phyloP scores from a whole-genome alignment of 2,797 vertebrate genomes.

The Cryptoprocta ferox region DNA sequence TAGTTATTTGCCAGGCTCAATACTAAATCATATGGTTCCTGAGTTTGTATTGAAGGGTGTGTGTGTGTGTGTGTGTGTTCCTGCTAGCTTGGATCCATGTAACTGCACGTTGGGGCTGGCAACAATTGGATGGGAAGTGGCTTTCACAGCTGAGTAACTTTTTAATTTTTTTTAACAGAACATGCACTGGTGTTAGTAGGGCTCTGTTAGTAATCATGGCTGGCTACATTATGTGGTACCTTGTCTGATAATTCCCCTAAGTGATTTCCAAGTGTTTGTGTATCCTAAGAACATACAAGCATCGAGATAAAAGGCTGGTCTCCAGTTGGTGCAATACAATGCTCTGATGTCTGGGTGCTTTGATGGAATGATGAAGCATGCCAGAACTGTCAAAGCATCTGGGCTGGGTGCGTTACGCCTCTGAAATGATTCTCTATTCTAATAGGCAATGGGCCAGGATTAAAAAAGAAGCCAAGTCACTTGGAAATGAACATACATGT shows the following conservation, averaged over 20 bases:
- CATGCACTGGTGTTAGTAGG: slow-evolving; percentile 23
- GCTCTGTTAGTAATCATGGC: not conserved
- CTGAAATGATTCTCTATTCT: slow-evolving; percentile 26
- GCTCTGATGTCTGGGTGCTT: slow-evolving; percentile 33
- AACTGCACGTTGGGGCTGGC: slow-evolving; percentile 52
- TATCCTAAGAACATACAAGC: slow-evolving; percentile 11
- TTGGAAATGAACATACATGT: slow-evolving; percentile 63
- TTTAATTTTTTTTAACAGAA: slow-evolving; percentile 62
- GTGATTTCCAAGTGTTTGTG: slow-evolving; percentile 49
- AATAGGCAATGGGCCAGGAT: not conserved
- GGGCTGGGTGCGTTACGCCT: not conserved
- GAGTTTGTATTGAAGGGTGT: slow-evolving; percentile 52
- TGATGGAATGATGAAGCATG: slow-evolving; percentile 26
- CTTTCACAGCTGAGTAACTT: slow-evolving; percentile 61
- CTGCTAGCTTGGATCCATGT: not conserved
- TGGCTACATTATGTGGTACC: not conserved
- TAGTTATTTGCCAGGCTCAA: slow-evolving; percentile 4
- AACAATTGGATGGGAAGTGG: slow-evolving; percentile 53
- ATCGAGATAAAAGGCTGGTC: not conserved
- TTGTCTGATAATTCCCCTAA: slow-evolving; percentile 37
- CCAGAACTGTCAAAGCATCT: slow-evolving; percentile 15
- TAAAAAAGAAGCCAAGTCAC: not conserved
- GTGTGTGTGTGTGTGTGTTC: slow-evolving; percentile 15
- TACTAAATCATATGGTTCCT: slow-evolving; percentile 46
- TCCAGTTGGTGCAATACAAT: not conserved